phyloP scores from a whole-genome alignment of 2,113 vertebrate genomes.

The Daubentonia madagascariensis region DNA sequence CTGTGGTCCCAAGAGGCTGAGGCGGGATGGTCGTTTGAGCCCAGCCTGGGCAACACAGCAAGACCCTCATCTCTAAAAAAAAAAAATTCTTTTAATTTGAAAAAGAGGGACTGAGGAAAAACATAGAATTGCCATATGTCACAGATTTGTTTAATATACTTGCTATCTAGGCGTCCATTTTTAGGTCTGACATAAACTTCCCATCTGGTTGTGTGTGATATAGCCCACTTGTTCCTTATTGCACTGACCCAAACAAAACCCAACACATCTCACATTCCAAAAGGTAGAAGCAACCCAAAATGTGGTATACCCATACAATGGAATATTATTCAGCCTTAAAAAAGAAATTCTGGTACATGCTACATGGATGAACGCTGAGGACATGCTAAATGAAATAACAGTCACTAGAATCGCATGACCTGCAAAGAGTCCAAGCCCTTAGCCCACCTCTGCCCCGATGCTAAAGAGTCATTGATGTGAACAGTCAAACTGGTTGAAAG shows the following conservation, averaged over 20 bases:
- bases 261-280: not conserved
- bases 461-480: not conserved
- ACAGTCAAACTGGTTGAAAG: not conserved
- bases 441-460: too few relatives aligned
- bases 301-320: not conserved
- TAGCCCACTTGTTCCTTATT: not conserved
- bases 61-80: not conserved
- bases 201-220: not conserved
- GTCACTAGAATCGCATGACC: not conserved
- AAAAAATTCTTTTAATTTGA: too few relatives aligned
- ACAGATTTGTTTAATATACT: not conserved
- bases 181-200: not conserved
- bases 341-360: not conserved
- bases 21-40: not conserved
- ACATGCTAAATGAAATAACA: not conserved
- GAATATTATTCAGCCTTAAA: not conserved
- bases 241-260: not conserved
- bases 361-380: not conserved
- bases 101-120: not conserved
- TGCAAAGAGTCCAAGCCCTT: too few relatives aligned
- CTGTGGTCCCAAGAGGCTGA: not conserved
- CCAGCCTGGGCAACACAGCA: not conserved
- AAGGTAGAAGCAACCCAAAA: not conserved
- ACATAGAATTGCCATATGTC: not conserved
- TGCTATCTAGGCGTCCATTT: not conserved